Base-by-base conservation (phyloP, 2,888 invertebrate genomes). In the Eupithecia vulgata region DNA sequence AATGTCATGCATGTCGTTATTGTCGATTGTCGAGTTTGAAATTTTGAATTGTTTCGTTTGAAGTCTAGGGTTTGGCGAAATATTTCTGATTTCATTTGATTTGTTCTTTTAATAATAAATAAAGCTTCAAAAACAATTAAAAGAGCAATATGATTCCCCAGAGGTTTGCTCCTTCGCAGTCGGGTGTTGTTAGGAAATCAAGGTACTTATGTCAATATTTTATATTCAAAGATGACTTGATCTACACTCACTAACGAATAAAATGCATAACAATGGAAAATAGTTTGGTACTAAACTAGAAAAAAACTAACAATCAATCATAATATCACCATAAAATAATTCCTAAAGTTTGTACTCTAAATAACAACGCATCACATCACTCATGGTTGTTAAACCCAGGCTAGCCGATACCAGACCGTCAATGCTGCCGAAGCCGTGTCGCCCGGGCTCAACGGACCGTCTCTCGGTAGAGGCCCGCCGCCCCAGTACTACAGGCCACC, bases 401-500 rank as follows among this genome's bases (percentile, higher is more conserved):
- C 25, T 74, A 15, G 72, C 72, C 5, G 92, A 93, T 78, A 88
- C 88, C 57, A 91, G 88, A 74, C 90, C 87, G 0, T 94, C 94
- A 0, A 75, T 93, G 78, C 80, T 94, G 57, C 94, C 93, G 1
- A 90, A 90, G 78, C 91, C 90, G 0, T 87, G 90, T 0, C 87
- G 90, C 0, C 87, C 88, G 1, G 90, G 88, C 5, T 94, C 94
- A 1, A 90, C 85, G 0, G 94, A 94, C 77, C 89, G 93, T 0
- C 76, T 89, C 4, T 93, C 94, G 0, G 81, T 82, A 2, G 94
- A 94, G 68, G 83, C 87, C 0, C 88, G 89, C 0, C 79, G 91
- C 13, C 91, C 92, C 0, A 92, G 91, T 65, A 82, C 84, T 37
- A 79, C 85, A 0, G 88, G 89, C 0, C 84, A 84, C 21, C 87